phyloP scores from a whole-genome alignment of 2,888 invertebrate genomes.

The Thereva nobilitata region DNA sequence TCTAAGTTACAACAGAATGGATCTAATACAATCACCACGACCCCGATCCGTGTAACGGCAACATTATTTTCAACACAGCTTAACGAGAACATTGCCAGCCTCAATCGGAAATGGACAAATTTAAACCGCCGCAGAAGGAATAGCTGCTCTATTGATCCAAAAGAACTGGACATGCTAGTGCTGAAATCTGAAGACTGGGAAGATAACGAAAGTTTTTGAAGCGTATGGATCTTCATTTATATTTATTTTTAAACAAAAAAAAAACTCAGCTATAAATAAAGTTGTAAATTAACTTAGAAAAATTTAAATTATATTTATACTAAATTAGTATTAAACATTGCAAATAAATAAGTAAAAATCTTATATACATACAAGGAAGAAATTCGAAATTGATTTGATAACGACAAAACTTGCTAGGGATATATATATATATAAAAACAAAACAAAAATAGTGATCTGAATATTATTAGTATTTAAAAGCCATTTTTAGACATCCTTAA shows the following conservation, averaged over 20 bases:
- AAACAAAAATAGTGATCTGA: no score
- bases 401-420: no score
- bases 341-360: no score
- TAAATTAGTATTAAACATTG: conserved; percentile 29
- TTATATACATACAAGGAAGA: no score
- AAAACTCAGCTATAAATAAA: conserved; percentile 14
- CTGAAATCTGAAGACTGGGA: conserved; percentile 58
- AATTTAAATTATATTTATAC: conserved; percentile 34
- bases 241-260: conserved; percentile 20
- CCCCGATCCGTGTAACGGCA: conserved; percentile 49
- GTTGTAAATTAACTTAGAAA: conserved; percentile 19
- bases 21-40: conserved; percentile 35
- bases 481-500: no score
- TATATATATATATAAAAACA: no score
- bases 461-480: no score
- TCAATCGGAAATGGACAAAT: conserved; percentile 57
- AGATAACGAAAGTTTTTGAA: conserved; percentile 57
- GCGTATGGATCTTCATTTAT: conserved; percentile 10
- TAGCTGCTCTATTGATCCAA: conserved; percentile 56
- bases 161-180: conserved; percentile 57
- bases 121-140: conserved; percentile 52
- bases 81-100: conserved; percentile 47
- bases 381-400: no score
- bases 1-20: no score
- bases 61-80: conserved; percentile 56